Evolutionary conservation across 2,888 invertebrate species (phyloP).

Genomic region (Acanthococcus lagerstroemiae): DNA sequence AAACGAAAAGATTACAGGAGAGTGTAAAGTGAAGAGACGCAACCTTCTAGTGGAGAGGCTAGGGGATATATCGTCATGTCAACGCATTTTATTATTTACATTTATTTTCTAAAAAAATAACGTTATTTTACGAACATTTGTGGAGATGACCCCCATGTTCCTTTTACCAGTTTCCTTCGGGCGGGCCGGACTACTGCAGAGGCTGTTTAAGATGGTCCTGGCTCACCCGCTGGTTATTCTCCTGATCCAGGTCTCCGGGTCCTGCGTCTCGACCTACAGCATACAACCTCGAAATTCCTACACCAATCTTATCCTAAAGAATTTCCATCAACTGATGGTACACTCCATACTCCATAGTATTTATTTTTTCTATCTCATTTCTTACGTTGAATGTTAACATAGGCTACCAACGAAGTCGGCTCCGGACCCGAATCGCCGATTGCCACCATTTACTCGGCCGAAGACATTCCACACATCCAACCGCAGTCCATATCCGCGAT

Average conservation of each 20-base stretch:
- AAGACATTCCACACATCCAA: slow-evolving; percentile 84
- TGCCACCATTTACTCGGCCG: slow-evolving; percentile 69
- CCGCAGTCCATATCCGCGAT: slow-evolving; percentile 69
- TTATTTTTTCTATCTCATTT: neutral
- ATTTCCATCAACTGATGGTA: slow-evolving; percentile 10
- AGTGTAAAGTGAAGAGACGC: too few relatives aligned
- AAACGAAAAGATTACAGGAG: too few relatives aligned
- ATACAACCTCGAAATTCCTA: neutral
- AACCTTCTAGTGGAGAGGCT: too few relatives aligned
- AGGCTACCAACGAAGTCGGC: slow-evolving; percentile 67
- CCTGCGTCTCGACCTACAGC: too few relatives aligned
- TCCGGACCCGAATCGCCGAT: slow-evolving; percentile 70
- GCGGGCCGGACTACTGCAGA: too few relatives aligned
- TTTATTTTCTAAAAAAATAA: too few relatives aligned
- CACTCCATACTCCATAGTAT: neutral
- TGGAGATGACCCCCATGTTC: neutral
- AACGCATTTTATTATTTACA: too few relatives aligned
- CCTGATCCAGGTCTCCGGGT: too few relatives aligned
- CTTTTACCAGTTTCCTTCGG: too few relatives aligned
- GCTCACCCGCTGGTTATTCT: too few relatives aligned
- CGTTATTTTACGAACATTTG: neutral
- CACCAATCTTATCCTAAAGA: neutral
- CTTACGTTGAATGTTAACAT: slow-evolving; percentile 22
- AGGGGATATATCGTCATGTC: too few relatives aligned
- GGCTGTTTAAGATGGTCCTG: too few relatives aligned